Conservation (phyloP, 2,888 invertebrate species). For the Tetropium fuscum region DNA sequence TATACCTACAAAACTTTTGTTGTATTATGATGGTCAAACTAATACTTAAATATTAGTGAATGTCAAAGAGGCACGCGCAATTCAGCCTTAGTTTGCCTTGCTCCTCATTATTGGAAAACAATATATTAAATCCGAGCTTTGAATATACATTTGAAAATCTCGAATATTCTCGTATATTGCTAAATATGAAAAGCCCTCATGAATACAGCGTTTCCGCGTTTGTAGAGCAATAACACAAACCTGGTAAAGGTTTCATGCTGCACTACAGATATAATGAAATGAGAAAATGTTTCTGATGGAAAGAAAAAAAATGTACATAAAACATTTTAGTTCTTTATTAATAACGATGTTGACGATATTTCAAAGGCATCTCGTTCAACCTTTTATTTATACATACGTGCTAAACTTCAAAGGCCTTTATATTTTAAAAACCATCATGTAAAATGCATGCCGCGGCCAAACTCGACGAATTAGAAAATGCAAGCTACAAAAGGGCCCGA, state of each 20-base stretch:
- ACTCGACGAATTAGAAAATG: slow-evolving; percentile 57
- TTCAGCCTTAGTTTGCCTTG: too few species aligned
- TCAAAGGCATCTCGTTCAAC: slow-evolving; percentile 25
- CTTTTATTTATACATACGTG: slow-evolving; percentile 22
- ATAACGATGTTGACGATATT: slow-evolving; percentile 21
- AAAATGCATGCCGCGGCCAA: slow-evolving; percentile 36
- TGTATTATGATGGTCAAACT: too few species aligned
- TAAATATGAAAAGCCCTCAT: not conserved
- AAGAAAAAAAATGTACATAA: slow-evolving; percentile 2
- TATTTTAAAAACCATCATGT: slow-evolving; percentile 27
- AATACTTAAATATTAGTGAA: too few species aligned
- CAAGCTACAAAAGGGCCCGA: slow-evolving; percentile 37
- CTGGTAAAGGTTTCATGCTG: not conserved
- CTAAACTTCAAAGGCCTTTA: slow-evolving; percentile 28
- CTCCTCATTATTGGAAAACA: too few species aligned
- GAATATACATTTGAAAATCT: slow-evolving; percentile 1
- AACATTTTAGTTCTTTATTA: slow-evolving; percentile 26
- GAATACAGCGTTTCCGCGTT: not conserved
- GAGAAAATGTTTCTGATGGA: slow-evolving; percentile 7
- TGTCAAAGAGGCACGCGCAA: too few species aligned
- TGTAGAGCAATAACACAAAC: not conserved
- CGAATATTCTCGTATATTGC: not conserved
- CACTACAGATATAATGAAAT: slow-evolving; percentile 1
- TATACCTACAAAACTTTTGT: too few species aligned
- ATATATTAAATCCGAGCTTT: too few species aligned